Evolutionary conservation across 2,888 invertebrate genomes (phyloP).

Genomic region (Lepetodrilus schrolli): DNA sequence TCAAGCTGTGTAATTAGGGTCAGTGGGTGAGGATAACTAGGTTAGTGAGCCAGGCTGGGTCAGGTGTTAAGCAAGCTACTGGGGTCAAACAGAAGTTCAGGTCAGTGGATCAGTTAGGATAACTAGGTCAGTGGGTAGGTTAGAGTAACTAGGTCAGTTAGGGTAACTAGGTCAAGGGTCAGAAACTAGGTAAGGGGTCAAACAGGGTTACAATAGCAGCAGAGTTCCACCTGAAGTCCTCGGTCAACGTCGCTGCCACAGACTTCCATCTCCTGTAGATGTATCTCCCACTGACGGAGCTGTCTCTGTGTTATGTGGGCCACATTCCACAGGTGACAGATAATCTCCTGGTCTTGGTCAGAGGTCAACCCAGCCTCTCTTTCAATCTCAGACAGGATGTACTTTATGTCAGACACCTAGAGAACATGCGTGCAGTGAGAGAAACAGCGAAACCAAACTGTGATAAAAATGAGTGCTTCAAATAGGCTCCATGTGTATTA

Average conservation of each 20-base stretch:
- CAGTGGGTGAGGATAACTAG: too few species aligned
- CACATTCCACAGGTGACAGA: slow-evolving; percentile 64
- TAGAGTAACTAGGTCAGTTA: too few species aligned
- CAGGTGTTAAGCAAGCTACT: too few species aligned
- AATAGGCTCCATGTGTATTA: background rate
- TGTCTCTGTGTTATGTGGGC: slow-evolving; percentile 54
- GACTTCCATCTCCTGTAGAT: slow-evolving; percentile 59
- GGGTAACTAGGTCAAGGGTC: too few species aligned
- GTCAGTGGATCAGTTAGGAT: too few species aligned
- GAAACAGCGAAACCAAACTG: background rate
- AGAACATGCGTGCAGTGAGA: background rate
- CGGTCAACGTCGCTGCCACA: slow-evolving; percentile 54
- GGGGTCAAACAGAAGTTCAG: too few species aligned
- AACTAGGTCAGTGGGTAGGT: too few species aligned
- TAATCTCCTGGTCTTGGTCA: slow-evolving; percentile 56
- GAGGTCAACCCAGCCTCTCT: slow-evolving; percentile 55
- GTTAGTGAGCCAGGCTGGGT: too few species aligned
- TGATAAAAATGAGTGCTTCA: background rate
- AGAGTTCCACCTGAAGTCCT: slow-evolving; percentile 59
- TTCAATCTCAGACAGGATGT: slow-evolving; percentile 63
- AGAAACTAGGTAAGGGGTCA: too few species aligned
- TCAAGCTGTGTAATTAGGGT: too few species aligned
- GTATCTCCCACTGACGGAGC: slow-evolving; percentile 58
- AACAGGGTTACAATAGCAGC: too few species aligned
- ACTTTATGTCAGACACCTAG: slow-evolving; percentile 45